Percentiles rank a stretch among this genome's conserved stretches.
These are phyloP conservation scores for Menidia menidia DNA, from an alignment of 2,797 vertebrate genomes.

Conservation along the genomic window DNA sequence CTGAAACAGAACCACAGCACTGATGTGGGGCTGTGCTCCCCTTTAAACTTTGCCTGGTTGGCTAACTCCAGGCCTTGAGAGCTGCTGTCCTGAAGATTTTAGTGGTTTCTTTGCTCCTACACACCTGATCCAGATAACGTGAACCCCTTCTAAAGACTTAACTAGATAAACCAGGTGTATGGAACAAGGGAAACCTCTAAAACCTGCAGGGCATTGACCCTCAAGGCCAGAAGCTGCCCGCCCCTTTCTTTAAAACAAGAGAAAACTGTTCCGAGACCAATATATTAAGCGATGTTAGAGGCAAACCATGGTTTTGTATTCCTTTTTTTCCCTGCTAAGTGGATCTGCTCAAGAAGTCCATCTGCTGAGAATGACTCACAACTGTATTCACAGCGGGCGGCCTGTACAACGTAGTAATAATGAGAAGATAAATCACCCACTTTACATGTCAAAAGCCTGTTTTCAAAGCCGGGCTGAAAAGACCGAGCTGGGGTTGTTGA, in stretches of 20 bases:
- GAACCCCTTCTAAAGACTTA: too few relatives aligned
- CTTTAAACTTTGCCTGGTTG: neutral
- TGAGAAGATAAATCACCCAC: constrained; percentile 52
- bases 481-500: neutral
- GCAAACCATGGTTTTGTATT: neutral
- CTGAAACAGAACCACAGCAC: neutral
- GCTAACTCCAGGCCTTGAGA: too few relatives aligned
- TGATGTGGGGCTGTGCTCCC: neutral
- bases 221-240: too few relatives aligned
- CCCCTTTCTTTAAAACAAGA: neutral
- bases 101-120: too few relatives aligned
- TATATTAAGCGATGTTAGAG: neutral
- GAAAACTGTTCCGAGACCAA: neutral
- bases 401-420: constrained; percentile 24
- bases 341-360: constrained; percentile 5
- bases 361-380: constrained; percentile 31
- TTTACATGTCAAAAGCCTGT: constrained; percentile 57
- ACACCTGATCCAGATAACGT: too few relatives aligned
- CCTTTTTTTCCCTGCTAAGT: neutral
- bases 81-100: too few relatives aligned
- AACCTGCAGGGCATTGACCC: too few relatives aligned
- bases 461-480: constrained; percentile 34
- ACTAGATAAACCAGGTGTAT: too few relatives aligned
- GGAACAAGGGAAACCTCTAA: too few relatives aligned
- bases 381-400: constrained; percentile 17